Conservation (phyloP, 2,113 vertebrate genomes). For the Cebus imitator region DNA sequence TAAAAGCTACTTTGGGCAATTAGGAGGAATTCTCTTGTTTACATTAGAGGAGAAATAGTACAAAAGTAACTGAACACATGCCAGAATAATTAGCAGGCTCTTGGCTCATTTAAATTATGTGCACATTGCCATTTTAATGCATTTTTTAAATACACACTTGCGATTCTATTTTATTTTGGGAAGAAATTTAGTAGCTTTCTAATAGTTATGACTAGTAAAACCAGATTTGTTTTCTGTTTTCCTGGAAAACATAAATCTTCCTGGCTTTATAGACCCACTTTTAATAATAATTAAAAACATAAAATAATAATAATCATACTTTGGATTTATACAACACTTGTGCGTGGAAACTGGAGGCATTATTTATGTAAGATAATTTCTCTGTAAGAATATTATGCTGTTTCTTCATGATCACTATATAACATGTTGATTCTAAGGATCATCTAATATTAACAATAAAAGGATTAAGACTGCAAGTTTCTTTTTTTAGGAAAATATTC, state of each 20-base stretch:
- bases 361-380: not conserved
- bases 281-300: conserved; percentile 64
- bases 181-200: conserved; percentile 71
- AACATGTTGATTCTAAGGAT: not conserved
- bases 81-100: conserved; percentile 78
- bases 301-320: conserved; percentile 47
- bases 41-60: conserved; percentile 73
- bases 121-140: conserved; percentile 75
- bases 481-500: conserved; percentile 45
- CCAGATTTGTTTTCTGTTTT: conserved; percentile 35
- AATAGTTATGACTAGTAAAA: conserved; percentile 55
- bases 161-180: conserved; percentile 64
- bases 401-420: not conserved
- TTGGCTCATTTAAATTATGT: conserved; percentile 77
- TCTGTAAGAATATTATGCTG: not conserved
- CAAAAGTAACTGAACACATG: conserved; percentile 77
- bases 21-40: conserved; percentile 76
- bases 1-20: conserved; percentile 76
- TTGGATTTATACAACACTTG: not conserved
- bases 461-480: conserved; percentile 40
- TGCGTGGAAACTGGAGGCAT: not conserved
- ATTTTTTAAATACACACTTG: conserved; percentile 71
- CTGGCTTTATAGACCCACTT: conserved; percentile 46
- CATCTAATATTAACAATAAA: conserved; percentile 39
- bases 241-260: conserved; percentile 21